Percentiles rank a stretch among this genome's conserved stretches.
Conservation (phyloP, 2,797 vertebrate genomes). For the Emys orbicularis region DNA sequence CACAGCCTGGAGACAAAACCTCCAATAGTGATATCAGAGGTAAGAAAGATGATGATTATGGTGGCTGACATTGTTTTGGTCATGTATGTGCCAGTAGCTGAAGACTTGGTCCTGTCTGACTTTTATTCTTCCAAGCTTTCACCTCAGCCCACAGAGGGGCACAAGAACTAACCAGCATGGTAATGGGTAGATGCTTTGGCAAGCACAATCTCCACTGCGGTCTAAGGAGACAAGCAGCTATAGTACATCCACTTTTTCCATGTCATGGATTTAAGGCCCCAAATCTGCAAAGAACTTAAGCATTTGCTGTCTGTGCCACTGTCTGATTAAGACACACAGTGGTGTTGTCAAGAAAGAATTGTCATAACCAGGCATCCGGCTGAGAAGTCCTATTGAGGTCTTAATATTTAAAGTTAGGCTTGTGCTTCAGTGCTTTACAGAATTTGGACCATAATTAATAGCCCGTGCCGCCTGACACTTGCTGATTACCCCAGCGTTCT, state of each 20-base stretch:
- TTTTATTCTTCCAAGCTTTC: neutral
- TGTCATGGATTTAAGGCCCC: neutral
- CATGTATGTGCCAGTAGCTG: rapidly evolving
- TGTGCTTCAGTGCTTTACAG: neutral
- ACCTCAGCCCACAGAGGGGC: too few relatives aligned
- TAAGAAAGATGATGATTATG: rapidly evolving
- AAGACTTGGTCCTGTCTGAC: neutral
- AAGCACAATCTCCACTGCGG: neutral
- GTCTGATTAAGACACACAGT: neutral
- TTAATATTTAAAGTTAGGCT: neutral
- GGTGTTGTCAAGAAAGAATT: neutral
- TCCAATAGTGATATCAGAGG: neutral
- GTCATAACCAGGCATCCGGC: neutral
- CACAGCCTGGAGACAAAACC: neutral
- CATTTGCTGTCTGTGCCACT: rapidly evolving
- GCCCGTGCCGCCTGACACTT: neutral
- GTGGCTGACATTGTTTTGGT: neutral
- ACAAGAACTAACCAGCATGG: neutral
- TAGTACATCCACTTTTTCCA: neutral
- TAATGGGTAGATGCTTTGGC: neutral
- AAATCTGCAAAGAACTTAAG: neutral
- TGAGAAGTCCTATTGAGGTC: neutral
- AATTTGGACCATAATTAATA: neutral
- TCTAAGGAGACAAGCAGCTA: too few relatives aligned
- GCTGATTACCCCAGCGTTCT: neutral